These are phyloP conservation scores for Lepeophtheirus salmonis DNA, from an alignment of 1,140 invertebrate genomes.

Conservation along the genomic window DNA sequence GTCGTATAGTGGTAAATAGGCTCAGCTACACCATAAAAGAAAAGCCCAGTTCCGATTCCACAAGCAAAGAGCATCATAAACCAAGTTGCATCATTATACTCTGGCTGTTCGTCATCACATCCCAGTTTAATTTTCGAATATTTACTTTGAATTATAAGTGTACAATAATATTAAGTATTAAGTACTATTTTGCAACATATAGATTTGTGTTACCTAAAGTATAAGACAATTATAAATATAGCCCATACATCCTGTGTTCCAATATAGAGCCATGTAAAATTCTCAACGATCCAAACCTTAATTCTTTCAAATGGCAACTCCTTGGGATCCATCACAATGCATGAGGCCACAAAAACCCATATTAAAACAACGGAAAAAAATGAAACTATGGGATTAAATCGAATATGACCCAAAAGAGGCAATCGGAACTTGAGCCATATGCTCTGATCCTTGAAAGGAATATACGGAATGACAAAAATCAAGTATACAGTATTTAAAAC, in stretches of 20 bases:
- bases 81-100: constrained; percentile 14
- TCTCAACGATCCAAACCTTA: not conserved
- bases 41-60: constrained; percentile 10
- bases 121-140: constrained; percentile 11
- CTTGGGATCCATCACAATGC: not conserved
- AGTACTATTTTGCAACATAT: too few species aligned
- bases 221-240: constrained; percentile 8
- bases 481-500: too few species aligned
- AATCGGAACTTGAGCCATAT: constrained; percentile 1
- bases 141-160: not conserved
- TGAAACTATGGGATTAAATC: constrained; percentile 1
- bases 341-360: constrained; percentile 1
- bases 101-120: constrained; percentile 1
- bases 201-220: not conserved
- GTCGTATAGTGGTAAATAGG: constrained; percentile 8
- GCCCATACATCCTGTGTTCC: constrained; percentile 10
- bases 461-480: too few species aligned
- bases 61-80: constrained; percentile 13
- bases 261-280: constrained; percentile 15
- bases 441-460: constrained; percentile 12
- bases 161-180: not conserved
- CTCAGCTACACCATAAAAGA: constrained; percentile 16
- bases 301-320: not conserved
- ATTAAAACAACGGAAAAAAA: not conserved
- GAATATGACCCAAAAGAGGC: not conserved